A percentile compares a stretch with the other conserved stretches of the same genome.
Conservation (phyloP, 2,888 invertebrate species). For the Yponomeuta cagnagella region DNA sequence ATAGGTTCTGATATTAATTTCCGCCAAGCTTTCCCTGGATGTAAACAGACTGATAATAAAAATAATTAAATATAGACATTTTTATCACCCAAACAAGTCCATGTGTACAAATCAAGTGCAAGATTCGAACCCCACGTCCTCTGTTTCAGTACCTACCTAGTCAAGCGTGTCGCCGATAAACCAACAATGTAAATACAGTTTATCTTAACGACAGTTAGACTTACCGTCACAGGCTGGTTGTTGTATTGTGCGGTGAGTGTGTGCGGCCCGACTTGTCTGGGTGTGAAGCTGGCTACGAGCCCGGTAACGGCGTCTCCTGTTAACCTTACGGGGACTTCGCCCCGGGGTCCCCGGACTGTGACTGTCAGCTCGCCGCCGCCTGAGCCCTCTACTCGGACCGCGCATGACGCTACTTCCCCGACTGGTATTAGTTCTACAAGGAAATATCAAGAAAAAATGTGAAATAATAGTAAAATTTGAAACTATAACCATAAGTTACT, state of each 20-base stretch:
- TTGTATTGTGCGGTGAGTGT: conserved; percentile 94
- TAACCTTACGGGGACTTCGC: conserved; percentile 91
- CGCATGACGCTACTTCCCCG: conserved; percentile 75
- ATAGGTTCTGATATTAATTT: no score
- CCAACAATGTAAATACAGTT: background rate
- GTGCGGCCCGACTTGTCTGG: conserved; percentile 94
- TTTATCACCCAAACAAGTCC: no score
- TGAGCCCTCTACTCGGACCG: conserved; percentile 70
- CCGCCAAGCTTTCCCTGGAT: no score
- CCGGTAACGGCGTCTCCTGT: conserved; percentile 92
- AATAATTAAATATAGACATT: no score
- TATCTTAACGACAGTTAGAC: conserved; percentile 20
- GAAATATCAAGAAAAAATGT: conserved; percentile 1
- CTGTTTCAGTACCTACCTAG: no score
- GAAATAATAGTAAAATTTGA: conserved; percentile 4
- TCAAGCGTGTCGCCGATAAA: no score
- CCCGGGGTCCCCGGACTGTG: conserved; percentile 90
- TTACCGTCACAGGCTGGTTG: conserved; percentile 85
- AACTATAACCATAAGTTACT: background rate
- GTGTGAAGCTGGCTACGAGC: conserved; percentile 93
- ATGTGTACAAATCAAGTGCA: no score
- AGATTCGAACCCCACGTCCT: no score
- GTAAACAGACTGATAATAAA: no score
- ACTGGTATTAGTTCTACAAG: conserved; percentile 86
- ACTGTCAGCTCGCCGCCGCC: conserved; percentile 89